Conservation (phyloP, 2,888 invertebrate species). For the Xylota sylvarum region DNA sequence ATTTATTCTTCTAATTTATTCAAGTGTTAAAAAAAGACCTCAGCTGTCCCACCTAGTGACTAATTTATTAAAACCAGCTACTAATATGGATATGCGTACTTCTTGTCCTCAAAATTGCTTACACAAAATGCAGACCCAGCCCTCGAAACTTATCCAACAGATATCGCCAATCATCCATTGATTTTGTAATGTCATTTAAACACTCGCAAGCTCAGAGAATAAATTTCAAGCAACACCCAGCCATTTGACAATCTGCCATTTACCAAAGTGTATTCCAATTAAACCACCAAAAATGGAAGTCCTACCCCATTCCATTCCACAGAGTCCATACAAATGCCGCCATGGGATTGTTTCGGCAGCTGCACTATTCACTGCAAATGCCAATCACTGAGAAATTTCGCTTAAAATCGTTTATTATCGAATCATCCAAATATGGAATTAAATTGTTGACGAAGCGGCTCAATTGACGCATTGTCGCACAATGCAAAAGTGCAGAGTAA, state of each 20-base stretch:
- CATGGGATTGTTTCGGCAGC: slow-evolving; percentile 59
- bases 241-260: slow-evolving; percentile 64
- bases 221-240: slow-evolving; percentile 65
- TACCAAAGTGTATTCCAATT: slow-evolving; percentile 67
- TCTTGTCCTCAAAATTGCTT: too few relatives aligned
- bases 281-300: slow-evolving; percentile 63
- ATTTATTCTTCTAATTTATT: too few relatives aligned
- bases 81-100: too few relatives aligned
- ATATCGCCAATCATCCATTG: not conserved
- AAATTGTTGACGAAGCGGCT: slow-evolving; percentile 50
- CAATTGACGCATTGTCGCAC: slow-evolving; percentile 36
- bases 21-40: too few relatives aligned
- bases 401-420: slow-evolving; percentile 59
- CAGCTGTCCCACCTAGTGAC: too few relatives aligned
- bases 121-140: too few relatives aligned
- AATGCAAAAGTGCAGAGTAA: not conserved
- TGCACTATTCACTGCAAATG: slow-evolving; percentile 72
- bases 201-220: slow-evolving; percentile 34
- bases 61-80: too few relatives aligned
- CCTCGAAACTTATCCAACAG: too few relatives aligned
- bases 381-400: slow-evolving; percentile 56
- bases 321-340: slow-evolving; percentile 48
- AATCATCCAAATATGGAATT: slow-evolving; percentile 73
- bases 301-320: slow-evolving; percentile 30
- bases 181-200: slow-evolving; percentile 16